Base-by-base conservation (phyloP, 1,140 invertebrate genomes). In the Brachionus rotundiformis region DNA sequence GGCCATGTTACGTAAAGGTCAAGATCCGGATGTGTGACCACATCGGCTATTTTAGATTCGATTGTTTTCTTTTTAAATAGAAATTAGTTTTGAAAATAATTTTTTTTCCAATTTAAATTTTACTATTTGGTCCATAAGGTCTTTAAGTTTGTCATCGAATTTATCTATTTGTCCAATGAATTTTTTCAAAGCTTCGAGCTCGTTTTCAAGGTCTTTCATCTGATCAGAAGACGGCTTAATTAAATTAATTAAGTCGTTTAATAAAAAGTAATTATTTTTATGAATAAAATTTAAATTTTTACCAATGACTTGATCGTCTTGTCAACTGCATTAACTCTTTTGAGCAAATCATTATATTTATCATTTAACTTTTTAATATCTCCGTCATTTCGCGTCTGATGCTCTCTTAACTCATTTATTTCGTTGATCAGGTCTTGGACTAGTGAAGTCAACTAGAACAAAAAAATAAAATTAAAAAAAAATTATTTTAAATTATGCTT, bases 371-470 rank as follows among this genome's bases (percentile, higher is more conserved):
- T 82, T 31, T 84, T 81, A 54, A 82, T 83, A 11, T 84, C 39
- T 19, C 82, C 36, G 33, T 83, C 82, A 73, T 63, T 79, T 10
- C 36, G 19, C 8, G 1, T 25, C 54, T 85, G 83, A 23, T 73
- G 54, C 71, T 84, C 81, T 81, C 83, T 84, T 1, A 85, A 39
- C 25, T 84, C 68, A 59, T 84, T 82, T 80, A 86, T 84, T 47
- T 85, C 83, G 54, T 84, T 84, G 81, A 86, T 85, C 68, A 86
- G 81, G 54, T 85, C 84, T 82, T 85, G 84, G 82, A 86, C 77
- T 75, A 86, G 65, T 7, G 84, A 84, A 83, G 84, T 84, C 33
- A 85, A 81, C 85, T 86, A 81, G 49, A 86, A 82, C 59, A 44
- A 36, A 41, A 71, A 36, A 77, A 68, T 29, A n/a, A n/a, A n/a